Percentiles rank a stretch among this genome's conserved stretches.
Evolutionary conservation across 2,888 invertebrate species (phyloP).

Genomic region (Platycheirus albimanus): DNA sequence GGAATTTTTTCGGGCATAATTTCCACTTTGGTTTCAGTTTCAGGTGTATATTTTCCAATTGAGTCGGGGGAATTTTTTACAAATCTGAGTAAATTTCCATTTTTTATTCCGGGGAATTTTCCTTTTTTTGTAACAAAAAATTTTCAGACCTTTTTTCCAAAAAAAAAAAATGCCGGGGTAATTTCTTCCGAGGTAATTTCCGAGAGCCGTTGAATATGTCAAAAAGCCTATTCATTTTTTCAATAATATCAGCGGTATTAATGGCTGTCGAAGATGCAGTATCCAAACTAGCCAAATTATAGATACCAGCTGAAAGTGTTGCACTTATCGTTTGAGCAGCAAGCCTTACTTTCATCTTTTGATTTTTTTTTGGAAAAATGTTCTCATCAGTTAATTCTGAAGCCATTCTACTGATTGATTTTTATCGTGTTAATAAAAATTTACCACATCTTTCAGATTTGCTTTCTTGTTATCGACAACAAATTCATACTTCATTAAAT

Average conservation of each 20-base stretch:
- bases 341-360: constrained; percentile 24
- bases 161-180: too few species aligned
- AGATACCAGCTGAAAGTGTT: constrained; percentile 10
- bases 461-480: constrained; percentile 13
- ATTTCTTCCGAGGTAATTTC: too few species aligned
- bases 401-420: constrained; percentile 8
- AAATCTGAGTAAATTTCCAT: too few species aligned
- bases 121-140: too few species aligned
- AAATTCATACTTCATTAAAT: constrained; percentile 21
- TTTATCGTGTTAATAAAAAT: constrained; percentile 1
- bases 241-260: constrained; percentile 3
- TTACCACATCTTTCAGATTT: constrained; percentile 11
- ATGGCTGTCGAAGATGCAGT: constrained; percentile 7
- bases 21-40: too few species aligned
- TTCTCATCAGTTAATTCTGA: constrained; percentile 27
- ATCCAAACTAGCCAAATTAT: background rate
- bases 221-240: background rate
- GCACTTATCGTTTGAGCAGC: constrained; percentile 3
- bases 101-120: too few species aligned
- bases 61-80: too few species aligned
- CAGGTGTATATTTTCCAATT: too few species aligned
- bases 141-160: too few species aligned
- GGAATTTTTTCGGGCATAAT: too few species aligned
- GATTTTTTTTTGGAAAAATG: constrained; percentile 33
- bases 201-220: background rate